A percentile compares a stretch with the other conserved stretches of the same genome.
Evolutionary conservation across 1,140 invertebrate genomes (phyloP).

Genomic region (Macrosteles quadrilineatus): DNA sequence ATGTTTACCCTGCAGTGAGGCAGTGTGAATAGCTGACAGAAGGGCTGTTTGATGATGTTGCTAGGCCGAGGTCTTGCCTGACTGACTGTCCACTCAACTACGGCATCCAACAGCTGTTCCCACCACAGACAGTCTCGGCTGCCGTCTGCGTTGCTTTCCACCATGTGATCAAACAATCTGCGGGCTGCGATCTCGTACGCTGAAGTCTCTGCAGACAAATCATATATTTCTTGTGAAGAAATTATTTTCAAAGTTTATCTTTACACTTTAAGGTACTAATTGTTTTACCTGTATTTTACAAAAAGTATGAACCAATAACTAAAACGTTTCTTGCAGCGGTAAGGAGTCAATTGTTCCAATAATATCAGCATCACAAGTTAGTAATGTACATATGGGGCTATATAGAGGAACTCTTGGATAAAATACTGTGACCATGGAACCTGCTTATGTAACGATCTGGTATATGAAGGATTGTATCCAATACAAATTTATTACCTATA

Average conservation of each 20-base stretch:
- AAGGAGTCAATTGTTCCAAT: not conserved
- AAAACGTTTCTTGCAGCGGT: not conserved
- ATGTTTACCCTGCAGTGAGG: constrained; percentile 36
- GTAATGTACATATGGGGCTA: no score
- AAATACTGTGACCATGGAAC: no score
- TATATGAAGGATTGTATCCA: no score
- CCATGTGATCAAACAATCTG: constrained; percentile 33
- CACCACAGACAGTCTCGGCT: constrained; percentile 30
- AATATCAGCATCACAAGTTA: not conserved
- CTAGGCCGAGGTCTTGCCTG: not conserved
- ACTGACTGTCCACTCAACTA: constrained; percentile 25
- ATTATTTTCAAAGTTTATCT: no score
- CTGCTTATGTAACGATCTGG: no score
- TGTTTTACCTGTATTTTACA: not conserved
- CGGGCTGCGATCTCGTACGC: constrained; percentile 22
- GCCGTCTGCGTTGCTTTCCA: constrained; percentile 13
- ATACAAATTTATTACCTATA: no score
- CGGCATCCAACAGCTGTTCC: constrained; percentile 36
- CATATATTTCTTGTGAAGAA: not conserved
- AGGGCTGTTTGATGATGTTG: constrained; percentile 21
- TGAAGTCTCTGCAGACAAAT: not conserved
- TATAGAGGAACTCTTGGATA: no score
- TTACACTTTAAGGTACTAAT: not conserved
- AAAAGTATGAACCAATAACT: not conserved
- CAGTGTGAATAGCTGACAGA: constrained; percentile 26